phyloP scores from a whole-genome alignment of 2,888 invertebrate genomes.

The Meliscaeva auricollis region DNA sequence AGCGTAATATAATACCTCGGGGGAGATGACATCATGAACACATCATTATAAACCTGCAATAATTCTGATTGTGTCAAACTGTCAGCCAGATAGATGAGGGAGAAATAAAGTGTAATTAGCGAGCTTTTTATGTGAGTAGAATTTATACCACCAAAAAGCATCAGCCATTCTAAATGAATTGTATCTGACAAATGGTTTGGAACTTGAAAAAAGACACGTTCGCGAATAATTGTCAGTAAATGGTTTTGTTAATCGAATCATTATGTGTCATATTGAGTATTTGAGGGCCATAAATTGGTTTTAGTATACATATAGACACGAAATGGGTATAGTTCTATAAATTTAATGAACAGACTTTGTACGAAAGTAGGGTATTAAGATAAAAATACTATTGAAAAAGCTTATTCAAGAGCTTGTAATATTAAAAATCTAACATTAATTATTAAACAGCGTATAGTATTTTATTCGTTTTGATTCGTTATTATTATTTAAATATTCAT shows the following conservation, averaged over 20 bases:
- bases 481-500: too few relatives aligned
- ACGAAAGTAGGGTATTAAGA: too few relatives aligned
- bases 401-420: too few relatives aligned
- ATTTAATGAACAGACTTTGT: background rate
- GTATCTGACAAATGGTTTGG: slow-evolving; percentile 17
- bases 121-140: slow-evolving; percentile 37
- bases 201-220: slow-evolving; percentile 42
- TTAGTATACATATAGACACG: background rate
- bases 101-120: slow-evolving; percentile 54
- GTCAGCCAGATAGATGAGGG: slow-evolving; percentile 12
- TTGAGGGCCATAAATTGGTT: slow-evolving; percentile 8
- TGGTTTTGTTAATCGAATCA: slow-evolving; percentile 59
- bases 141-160: background rate
- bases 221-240: slow-evolving; percentile 58
- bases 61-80: slow-evolving; percentile 49
- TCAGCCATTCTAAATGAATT: background rate
- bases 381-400: too few relatives aligned
- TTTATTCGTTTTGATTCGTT: too few relatives aligned
- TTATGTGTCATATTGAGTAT: slow-evolving; percentile 46
- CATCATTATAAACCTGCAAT: slow-evolving; percentile 23
- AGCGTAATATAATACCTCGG: background rate
- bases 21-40: slow-evolving; percentile 13
- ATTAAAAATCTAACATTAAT: too few relatives aligned
- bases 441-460: too few relatives aligned
- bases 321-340: background rate